These are phyloP conservation scores for Ranitomeya variabilis DNA, from an alignment of 2,113 vertebrate species.

Conservation along the genomic window DNA sequence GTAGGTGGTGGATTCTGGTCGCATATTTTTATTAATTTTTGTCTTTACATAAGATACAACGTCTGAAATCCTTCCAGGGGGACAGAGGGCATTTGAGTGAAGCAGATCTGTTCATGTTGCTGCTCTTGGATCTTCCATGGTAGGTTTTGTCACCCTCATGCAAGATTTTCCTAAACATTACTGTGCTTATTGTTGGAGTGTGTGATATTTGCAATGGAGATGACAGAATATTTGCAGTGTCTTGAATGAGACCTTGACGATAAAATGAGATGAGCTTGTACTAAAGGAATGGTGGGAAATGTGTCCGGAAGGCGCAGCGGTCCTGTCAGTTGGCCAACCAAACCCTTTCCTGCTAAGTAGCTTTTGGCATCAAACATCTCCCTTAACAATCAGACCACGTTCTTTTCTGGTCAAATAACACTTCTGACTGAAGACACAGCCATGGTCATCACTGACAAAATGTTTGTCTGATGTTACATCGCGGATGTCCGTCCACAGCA, in stretches of 20 bases:
- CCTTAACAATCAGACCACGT: too few relatives aligned
- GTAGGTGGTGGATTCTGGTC: background rate
- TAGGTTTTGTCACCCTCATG: conserved; percentile 55
- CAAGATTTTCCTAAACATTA: background rate
- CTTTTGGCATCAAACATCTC: too few relatives aligned
- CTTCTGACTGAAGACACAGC: too few relatives aligned
- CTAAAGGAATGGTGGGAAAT: too few relatives aligned
- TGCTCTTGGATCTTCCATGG: conserved; percentile 75
- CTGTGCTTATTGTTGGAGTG: background rate
- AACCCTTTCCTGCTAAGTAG: too few relatives aligned
- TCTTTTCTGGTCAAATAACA: too few relatives aligned
- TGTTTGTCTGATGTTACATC: too few relatives aligned
- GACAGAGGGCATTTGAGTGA: conserved; percentile 69
- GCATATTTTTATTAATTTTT: background rate
- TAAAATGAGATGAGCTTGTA: background rate
- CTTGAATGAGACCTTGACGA: background rate
- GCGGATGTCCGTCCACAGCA: too few relatives aligned
- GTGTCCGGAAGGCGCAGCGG: too few relatives aligned
- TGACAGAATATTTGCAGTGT: background rate
- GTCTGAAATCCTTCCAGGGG: conserved; percentile 71
- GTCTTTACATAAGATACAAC: conserved; percentile 65
- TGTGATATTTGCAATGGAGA: background rate
- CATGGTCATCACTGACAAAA: too few relatives aligned
- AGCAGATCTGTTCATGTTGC: conserved; percentile 76
- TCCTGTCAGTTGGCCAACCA: too few relatives aligned